Evolutionary conservation across 2,113 vertebrate species (phyloP), one percentile per base, ranked within the genome.

Genomic region (Arenaria interpres): DNA sequence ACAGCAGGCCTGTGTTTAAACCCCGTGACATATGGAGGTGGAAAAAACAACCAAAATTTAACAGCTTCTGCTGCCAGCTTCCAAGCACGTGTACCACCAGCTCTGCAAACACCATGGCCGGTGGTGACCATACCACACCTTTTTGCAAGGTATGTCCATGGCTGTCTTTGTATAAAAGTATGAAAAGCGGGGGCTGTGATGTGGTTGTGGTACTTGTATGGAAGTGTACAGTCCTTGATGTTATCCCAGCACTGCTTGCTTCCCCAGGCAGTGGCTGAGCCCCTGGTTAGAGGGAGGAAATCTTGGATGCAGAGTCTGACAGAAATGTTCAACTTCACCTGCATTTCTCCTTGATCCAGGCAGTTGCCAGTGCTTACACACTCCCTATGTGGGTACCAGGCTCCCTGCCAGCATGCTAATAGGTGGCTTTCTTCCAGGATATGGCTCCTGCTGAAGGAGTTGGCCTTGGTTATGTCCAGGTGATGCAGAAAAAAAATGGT

Each of bases 61-160:
- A 30, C 14, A 51, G 6, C 22, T 82, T 87, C 73, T 75, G 37
- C 50, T 87, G 43, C 56, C 51, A 56, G 18, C 43, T 89, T 78
- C n/a, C 32, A 62, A 39, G 10, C 37, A 37, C 2, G 0, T 5
- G 25, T 50, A 14, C 19, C 3, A 8, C 25, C 27, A 64, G 23
- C 27, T 91, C 56, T 79, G 82, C 43, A 75, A 33, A 23, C 10
- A 33, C n/a, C 7, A 4, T 3, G 51, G 20, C 19, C 59, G 59
- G n/a, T 33, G 10, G 39, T 51, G 48, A 69, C 39, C 22, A 4
- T 11, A 60, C 18, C 22, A 48, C 18, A 3, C 5, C 46, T 69
- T 67, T 45, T 57, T 69, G 10, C 39, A n/a, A 37, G 15, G 11
- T 4, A n/a, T 1, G 2, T 46, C 68, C n/a, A 27, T 75, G 33